Percentiles rank a stretch among this genome's conserved stretches.
Evolutionary conservation across 2,888 invertebrate species (phyloP).

Genomic region (Disparrhopalites patrizii): DNA sequence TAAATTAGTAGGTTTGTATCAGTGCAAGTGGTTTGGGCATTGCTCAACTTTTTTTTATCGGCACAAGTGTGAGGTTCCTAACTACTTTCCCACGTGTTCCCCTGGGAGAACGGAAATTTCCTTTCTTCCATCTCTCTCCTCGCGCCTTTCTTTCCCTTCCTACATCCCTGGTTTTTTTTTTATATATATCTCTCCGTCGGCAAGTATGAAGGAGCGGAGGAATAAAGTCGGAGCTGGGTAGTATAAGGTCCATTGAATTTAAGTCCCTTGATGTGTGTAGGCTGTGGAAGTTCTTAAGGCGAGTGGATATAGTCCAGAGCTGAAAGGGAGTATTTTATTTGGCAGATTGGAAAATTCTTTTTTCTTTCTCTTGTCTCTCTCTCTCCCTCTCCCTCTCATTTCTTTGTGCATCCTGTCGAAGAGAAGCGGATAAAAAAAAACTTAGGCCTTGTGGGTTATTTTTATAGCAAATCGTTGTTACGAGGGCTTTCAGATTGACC

Average conservation of each 20-base stretch:
- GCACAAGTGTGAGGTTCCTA: no score
- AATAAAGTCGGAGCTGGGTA: not conserved
- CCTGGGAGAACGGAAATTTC: not conserved
- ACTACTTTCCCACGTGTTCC: constrained; percentile 2
- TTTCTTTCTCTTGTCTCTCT: constrained; percentile 2
- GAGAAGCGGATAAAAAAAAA: not conserved
- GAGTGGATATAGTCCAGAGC: not conserved
- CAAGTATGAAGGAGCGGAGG: no score
- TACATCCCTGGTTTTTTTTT: not conserved
- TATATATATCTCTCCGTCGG: no score
- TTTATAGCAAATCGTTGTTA: not conserved
- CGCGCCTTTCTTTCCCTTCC: not conserved
- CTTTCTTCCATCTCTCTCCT: not conserved
- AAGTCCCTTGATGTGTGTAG: not conserved
- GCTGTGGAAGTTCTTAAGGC: not conserved
- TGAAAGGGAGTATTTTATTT: constrained; percentile 17
- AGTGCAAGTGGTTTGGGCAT: no score
- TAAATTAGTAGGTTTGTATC: not conserved
- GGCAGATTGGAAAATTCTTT: constrained; percentile 11
- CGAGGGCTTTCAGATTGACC: not conserved
- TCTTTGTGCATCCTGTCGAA: no score
- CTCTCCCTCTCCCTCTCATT: not conserved
- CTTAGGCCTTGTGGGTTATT: not conserved
- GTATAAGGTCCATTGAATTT: not conserved
- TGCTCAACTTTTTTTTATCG: no score